Conservation (phyloP, 2,888 invertebrate genomes). For the Steromphala cineraria region DNA sequence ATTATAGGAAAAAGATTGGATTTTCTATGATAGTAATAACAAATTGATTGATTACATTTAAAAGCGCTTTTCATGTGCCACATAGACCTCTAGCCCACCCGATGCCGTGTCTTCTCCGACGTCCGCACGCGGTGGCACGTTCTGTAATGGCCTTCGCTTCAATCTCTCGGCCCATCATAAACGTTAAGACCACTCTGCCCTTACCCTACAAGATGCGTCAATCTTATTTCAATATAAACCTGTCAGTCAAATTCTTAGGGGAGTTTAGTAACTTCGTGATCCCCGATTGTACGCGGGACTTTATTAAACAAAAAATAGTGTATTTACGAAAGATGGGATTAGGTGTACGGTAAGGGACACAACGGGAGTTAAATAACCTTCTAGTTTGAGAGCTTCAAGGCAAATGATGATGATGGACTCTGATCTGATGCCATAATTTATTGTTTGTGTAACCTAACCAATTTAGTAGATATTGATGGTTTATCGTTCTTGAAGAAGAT, state of each 20-base stretch:
- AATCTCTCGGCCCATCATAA: background rate
- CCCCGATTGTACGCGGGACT: too few species aligned
- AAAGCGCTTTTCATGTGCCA: slow-evolving; percentile 19
- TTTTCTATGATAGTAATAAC: slow-evolving; percentile 16
- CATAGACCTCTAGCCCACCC: background rate
- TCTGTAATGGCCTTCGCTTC: slow-evolving; percentile 1
- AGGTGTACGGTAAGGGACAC: too few species aligned
- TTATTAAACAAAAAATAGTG: too few species aligned
- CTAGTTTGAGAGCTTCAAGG: too few species aligned
- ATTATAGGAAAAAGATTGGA: slow-evolving; percentile 19
- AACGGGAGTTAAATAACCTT: too few species aligned
- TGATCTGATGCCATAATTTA: background rate
- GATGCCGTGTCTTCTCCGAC: background rate
- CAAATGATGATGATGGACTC: too few species aligned
- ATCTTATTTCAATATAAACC: slow-evolving; percentile 17
- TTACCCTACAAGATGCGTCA: background rate
- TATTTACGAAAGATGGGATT: too few species aligned
- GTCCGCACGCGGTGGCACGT: background rate
- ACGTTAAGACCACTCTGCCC: background rate
- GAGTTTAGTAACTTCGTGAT: background rate
- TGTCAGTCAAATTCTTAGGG: slow-evolving; percentile 10
- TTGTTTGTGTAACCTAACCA: background rate
- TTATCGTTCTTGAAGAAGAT: background rate
- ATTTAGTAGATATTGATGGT: background rate
- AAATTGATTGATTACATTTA: slow-evolving; percentile 15